Evolutionary conservation across 2,797 vertebrate species (phyloP), one percentile per base, ranked within the genome.

Genomic region (Spheniscus humboldti): DNA sequence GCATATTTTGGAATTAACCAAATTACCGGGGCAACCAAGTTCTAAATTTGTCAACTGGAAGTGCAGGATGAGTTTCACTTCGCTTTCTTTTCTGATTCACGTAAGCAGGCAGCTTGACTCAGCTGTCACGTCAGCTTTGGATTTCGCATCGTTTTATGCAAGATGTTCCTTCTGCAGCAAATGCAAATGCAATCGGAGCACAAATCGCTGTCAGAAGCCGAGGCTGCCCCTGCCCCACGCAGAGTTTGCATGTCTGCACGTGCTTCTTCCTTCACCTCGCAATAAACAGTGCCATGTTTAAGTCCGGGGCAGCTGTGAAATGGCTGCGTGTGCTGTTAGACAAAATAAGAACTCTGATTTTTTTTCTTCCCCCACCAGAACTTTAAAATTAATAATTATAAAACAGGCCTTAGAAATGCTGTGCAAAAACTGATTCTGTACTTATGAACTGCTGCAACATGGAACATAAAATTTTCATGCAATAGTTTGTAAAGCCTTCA

Each of bases 211-310:
- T 6, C 1, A 8, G 78, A 41, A 28, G 69, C 67, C 1, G 13
- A 35, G 30, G 69, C 69, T 1, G 1, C 45, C 37, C 37, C 62
- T 28, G 45, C 27, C 60, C 74, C 18, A 8, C 0, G 4, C 39
- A 7, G 71, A 2, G 45, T 24, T 13, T 8, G 41, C 2, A 1
- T 5, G 14, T 17, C 35, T 39, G 33, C 15, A 9, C 1, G 1
- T 11, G 39, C 47, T 45, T 3, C n/a, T 53, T 28, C 83, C 60
- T 57, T 41, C 1, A 0, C 63, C n/a, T 43, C 1, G 0, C 39
- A 14, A 19, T 27, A 13, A 13, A 3, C 17, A 3, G 53, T 1
- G 59, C 71, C 14, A 28, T 5, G 30, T 22, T 19, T 17, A 4
- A 37, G 45, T 39, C 52, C 88, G 43, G 60, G 33, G 63, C 47